phyloP scores from a whole-genome alignment of 30 jellyfish, hydroid and myxozoan genomes.

The Aurelia coerulea region DNA sequence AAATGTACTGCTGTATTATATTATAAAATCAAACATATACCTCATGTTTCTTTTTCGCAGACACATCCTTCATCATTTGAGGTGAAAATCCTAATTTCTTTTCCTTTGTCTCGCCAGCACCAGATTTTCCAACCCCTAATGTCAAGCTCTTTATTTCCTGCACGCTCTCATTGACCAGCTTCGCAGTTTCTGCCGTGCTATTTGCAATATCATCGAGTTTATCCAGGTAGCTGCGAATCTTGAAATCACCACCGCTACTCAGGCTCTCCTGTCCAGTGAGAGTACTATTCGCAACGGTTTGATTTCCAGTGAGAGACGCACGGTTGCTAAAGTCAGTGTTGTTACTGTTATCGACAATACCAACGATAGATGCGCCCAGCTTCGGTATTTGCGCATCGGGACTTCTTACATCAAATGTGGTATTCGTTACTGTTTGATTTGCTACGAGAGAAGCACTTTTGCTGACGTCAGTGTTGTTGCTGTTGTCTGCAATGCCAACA shows the following conservation, averaged over 20 bases:
- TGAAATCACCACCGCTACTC: background rate
- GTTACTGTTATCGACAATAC: slow-evolving; percentile 26
- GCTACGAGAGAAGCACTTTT: background rate
- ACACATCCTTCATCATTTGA: slow-evolving; percentile 22
- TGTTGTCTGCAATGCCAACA: background rate
- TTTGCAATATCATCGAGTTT: slow-evolving; percentile 35
- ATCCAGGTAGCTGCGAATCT: slow-evolving; percentile 19
- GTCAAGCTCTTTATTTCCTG: slow-evolving; percentile 8
- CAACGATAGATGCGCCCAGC: background rate
- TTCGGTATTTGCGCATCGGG: slow-evolving; percentile 1
- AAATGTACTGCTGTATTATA: too few species aligned
- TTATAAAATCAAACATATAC: background rate
- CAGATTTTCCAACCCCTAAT: background rate
- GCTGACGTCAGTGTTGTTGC: background rate
- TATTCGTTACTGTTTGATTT: background rate
- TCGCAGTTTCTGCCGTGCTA: slow-evolving; percentile 28
- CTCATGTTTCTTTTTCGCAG: slow-evolving; percentile 58
- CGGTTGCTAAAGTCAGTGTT: background rate
- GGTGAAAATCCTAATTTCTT: background rate
- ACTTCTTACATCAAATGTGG: background rate
- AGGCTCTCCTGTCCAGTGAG: background rate
- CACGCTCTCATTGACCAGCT: slow-evolving; percentile 12
- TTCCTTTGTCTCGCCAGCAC: background rate
- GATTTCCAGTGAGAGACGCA: background rate
- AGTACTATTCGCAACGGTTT: background rate